These are phyloP conservation scores for Electrophaes corylata DNA, from an alignment of 2,888 invertebrate genomes.

Conservation along the genomic window DNA sequence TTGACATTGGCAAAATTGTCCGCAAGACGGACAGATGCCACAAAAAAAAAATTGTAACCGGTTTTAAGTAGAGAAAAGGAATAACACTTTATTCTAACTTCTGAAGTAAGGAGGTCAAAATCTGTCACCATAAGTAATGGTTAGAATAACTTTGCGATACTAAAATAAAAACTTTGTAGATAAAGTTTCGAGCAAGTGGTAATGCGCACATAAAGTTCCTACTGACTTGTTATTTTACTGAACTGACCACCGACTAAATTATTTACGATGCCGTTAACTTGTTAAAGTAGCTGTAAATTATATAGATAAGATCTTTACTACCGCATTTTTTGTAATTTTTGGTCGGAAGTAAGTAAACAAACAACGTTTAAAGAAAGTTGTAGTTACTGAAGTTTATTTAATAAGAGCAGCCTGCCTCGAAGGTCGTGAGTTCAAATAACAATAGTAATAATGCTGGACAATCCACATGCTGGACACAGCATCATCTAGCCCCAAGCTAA, in stretches of 20 bases:
- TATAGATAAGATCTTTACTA: slow-evolving; percentile 53
- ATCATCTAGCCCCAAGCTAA: too few relatives aligned
- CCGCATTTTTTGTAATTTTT: slow-evolving; percentile 29
- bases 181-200: slow-evolving; percentile 17
- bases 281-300: slow-evolving; percentile 65
- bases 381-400: neutral
- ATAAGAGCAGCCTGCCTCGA: neutral
- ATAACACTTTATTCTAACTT: too few relatives aligned
- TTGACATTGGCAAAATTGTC: too few relatives aligned
- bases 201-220: slow-evolving; percentile 30
- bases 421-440: neutral
- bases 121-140: neutral
- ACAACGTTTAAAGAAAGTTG: slow-evolving; percentile 13
- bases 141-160: neutral
- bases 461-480: too few relatives aligned
- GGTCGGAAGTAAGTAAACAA: slow-evolving; percentile 15
- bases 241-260: slow-evolving; percentile 43
- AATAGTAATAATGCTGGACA: too few relatives aligned
- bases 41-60: too few relatives aligned
- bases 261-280: slow-evolving; percentile 68
- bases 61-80: too few relatives aligned
- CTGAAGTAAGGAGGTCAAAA: neutral
- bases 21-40: too few relatives aligned
- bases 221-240: slow-evolving; percentile 38
- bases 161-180: slow-evolving; percentile 1